A percentile compares a stretch with the other conserved stretches of the same genome.
These are phyloP conservation scores for Mesodorylaimus sp. DNA, from an alignment of 2,888 invertebrate genomes.

Conservation along the genomic window DNA sequence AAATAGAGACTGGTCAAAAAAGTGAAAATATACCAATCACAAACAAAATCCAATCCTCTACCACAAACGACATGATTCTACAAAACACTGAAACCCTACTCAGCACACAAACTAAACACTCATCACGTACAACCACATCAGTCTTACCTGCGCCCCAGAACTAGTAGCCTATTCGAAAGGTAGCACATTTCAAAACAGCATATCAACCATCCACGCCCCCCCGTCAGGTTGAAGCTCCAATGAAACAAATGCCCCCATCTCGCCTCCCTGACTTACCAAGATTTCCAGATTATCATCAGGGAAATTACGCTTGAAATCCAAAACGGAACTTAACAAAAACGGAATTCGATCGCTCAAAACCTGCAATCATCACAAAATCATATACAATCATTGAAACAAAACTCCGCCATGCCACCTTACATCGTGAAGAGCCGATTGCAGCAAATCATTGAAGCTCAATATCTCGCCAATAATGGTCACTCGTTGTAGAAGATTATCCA, in stretches of 20 bases:
- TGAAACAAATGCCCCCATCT: no score
- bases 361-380: constrained; percentile 19
- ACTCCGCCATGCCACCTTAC: constrained; percentile 37
- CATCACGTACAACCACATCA: no score
- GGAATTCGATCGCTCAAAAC: constrained; percentile 73
- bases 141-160: no score
- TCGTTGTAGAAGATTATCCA: constrained; percentile 81
- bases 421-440: constrained; percentile 80
- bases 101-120: no score
- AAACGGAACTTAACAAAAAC: constrained; percentile 80
- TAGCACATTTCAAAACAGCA: no score
- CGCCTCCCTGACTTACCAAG: no score
- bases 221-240: no score
- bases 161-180: no score
- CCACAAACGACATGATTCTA: no score
- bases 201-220: no score
- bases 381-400: constrained; percentile 5
- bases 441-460: constrained; percentile 74
- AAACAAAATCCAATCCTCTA: no score
- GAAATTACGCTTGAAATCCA: constrained; percentile 16
- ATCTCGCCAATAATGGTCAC: constrained; percentile 97
- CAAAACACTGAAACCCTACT: no score
- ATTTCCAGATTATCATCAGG: constrained; percentile 14
- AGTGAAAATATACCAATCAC: neutral
- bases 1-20: constrained; percentile 9